Conservation (phyloP, 2,797 vertebrate species). For the Spinus pinus region DNA sequence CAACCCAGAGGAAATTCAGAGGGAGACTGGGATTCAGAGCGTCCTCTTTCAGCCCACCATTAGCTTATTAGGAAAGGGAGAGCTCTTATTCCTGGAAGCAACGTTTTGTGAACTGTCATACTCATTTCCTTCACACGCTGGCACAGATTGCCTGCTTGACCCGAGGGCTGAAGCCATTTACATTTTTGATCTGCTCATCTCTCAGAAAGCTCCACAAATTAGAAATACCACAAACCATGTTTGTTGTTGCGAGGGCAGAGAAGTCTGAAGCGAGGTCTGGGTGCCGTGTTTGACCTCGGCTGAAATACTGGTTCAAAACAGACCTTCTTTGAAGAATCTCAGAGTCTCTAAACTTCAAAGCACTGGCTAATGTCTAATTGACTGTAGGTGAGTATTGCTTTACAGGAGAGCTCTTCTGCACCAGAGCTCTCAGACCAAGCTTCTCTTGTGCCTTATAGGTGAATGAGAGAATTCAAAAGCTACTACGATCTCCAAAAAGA, state of each 20-base stretch:
- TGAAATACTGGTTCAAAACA: constrained; percentile 13
- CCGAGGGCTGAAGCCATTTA: constrained; percentile 57
- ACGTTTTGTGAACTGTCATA: constrained; percentile 59
- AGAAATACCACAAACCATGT: constrained; percentile 36
- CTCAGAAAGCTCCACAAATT: constrained; percentile 36
- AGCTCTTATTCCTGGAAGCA: constrained; percentile 53
- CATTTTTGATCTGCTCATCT: constrained; percentile 61
- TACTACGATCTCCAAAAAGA: neutral
- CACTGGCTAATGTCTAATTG: neutral
- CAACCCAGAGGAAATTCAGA: constrained; percentile 4
- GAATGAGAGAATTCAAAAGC: neutral
- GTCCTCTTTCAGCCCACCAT: neutral
- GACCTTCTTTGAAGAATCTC: constrained; percentile 28
- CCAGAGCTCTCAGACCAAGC: neutral
- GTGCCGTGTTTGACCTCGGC: neutral
- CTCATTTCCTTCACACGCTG: constrained; percentile 48
- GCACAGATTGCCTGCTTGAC: constrained; percentile 63
- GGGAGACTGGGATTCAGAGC: neutral
- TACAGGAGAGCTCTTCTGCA: neutral
- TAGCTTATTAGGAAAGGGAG: neutral
- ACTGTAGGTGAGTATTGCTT: constrained; percentile 3
- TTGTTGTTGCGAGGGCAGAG: neutral
- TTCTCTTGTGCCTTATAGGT: neutral
- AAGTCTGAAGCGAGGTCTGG: neutral
- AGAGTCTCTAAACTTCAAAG: constrained; percentile 13